Percentiles rank a stretch among this genome's conserved stretches.
Evolutionary conservation across 2,888 invertebrate species (phyloP).

Genomic region (Xylocampa areola): DNA sequence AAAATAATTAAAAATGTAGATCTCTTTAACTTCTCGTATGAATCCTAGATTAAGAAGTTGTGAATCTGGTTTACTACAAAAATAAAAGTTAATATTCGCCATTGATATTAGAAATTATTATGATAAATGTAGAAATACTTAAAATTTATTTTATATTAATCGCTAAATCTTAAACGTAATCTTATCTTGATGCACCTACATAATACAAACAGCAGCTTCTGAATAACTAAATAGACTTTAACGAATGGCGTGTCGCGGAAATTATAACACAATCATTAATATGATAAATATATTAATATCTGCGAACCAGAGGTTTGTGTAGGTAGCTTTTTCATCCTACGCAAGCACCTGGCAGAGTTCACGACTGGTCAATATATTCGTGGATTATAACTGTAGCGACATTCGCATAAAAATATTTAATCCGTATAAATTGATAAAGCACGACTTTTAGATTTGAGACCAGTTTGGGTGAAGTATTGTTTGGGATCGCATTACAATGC

Average conservation of each 20-base stretch:
- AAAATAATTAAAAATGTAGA: no score
- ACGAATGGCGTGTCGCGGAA: constrained; percentile 45
- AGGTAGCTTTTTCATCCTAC: constrained; percentile 41
- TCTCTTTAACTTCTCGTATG: background rate
- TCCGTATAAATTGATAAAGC: constrained; percentile 60
- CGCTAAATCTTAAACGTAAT: constrained; percentile 26
- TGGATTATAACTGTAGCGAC: constrained; percentile 66
- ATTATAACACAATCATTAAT: constrained; percentile 57
- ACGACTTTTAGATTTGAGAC: constrained; percentile 30
- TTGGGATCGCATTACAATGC: constrained; percentile 23
- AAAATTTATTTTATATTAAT: constrained; percentile 35
- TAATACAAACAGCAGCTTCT: constrained; percentile 26
- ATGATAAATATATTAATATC: no score
- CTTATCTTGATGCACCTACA: constrained; percentile 48
- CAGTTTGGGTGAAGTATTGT: constrained; percentile 19
- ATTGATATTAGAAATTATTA: constrained; percentile 32
- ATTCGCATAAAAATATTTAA: constrained; percentile 58
- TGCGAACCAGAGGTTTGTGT: constrained; percentile 18
- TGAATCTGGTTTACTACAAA: constrained; percentile 14
- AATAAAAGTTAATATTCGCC: constrained; percentile 16
- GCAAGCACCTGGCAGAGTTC: constrained; percentile 55
- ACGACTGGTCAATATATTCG: constrained; percentile 69
- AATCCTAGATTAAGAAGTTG: constrained; percentile 14
- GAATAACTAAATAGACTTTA: constrained; percentile 44
- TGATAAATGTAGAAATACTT: constrained; percentile 46